Percentiles rank a stretch among this genome's conserved stretches.
phyloP scores from a whole-genome alignment of 2,888 invertebrate species.

The Neoaliturus tenellus region DNA sequence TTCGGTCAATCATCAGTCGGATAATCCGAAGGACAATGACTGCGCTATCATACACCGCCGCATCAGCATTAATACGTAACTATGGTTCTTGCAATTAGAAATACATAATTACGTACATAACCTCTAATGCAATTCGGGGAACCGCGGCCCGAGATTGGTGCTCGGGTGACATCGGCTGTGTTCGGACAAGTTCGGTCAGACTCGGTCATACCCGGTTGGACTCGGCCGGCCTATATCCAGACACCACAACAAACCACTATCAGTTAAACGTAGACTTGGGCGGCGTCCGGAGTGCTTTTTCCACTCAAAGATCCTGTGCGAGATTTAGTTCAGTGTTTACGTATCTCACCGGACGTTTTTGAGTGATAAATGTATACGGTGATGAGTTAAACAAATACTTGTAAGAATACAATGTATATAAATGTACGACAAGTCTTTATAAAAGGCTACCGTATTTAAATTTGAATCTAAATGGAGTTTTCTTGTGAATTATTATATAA shows the following conservation, averaged over 20 bases:
- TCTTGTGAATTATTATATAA: no score
- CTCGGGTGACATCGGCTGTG: background rate
- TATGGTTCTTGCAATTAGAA: background rate
- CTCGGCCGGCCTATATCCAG: conserved; percentile 41
- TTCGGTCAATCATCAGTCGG: background rate
- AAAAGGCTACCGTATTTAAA: no score
- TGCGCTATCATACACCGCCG: background rate
- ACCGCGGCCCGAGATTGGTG: background rate
- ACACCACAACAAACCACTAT: conserved; percentile 41
- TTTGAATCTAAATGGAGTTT: no score
- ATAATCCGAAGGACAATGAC: background rate
- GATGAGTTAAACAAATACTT: no score
- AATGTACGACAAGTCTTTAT: no score
- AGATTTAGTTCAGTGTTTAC: background rate
- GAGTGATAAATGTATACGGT: background rate
- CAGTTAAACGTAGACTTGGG: background rate
- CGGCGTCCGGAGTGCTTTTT: background rate
- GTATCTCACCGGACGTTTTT: background rate
- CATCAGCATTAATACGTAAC: background rate
- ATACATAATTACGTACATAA: conserved; percentile 20
- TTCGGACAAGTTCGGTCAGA: conserved; percentile 1
- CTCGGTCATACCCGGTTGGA: background rate
- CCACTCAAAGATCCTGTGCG: background rate
- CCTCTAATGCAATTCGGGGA: conserved; percentile 1
- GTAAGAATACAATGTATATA: no score